Conservation (phyloP, 2,888 invertebrate genomes). For the Melanchra persicariae region DNA sequence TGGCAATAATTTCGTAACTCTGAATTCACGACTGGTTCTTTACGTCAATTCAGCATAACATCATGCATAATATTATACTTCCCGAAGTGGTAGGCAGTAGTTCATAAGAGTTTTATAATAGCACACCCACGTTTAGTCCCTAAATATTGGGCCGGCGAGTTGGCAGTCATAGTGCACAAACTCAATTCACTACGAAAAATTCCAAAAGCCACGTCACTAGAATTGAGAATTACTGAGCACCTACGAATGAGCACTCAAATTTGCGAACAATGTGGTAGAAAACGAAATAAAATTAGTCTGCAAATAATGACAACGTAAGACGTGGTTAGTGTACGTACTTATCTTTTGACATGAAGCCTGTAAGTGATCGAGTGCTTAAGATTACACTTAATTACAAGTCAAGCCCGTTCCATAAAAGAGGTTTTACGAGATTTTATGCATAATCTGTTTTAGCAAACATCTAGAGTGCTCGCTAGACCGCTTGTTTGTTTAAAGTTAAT, state of each 20-base stretch:
- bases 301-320: constrained; percentile 18
- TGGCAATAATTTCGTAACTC: constrained; percentile 29
- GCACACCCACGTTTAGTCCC: not conserved
- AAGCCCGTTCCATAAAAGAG: constrained; percentile 38
- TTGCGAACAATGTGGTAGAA: not conserved
- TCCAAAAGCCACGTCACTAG: not conserved
- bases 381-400: constrained; percentile 40
- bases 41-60: not conserved
- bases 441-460: constrained; percentile 39
- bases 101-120: constrained; percentile 1
- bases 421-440: constrained; percentile 33
- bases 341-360: constrained; percentile 25
- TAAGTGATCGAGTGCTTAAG: constrained; percentile 46
- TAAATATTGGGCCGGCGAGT: not conserved
- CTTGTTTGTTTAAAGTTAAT: constrained; percentile 33
- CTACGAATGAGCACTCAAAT: too few species aligned
- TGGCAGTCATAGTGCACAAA: not conserved
- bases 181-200: not conserved
- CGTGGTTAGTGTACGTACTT: constrained; percentile 20
- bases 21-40: constrained; percentile 11
- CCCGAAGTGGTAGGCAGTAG: not conserved
- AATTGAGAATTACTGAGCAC: not conserved
- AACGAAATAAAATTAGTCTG: not conserved
- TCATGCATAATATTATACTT: not conserved
- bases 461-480: constrained; percentile 4